Base-by-base conservation (phyloP, 1,140 invertebrate genomes). In the Leptopilina clavipes region DNA sequence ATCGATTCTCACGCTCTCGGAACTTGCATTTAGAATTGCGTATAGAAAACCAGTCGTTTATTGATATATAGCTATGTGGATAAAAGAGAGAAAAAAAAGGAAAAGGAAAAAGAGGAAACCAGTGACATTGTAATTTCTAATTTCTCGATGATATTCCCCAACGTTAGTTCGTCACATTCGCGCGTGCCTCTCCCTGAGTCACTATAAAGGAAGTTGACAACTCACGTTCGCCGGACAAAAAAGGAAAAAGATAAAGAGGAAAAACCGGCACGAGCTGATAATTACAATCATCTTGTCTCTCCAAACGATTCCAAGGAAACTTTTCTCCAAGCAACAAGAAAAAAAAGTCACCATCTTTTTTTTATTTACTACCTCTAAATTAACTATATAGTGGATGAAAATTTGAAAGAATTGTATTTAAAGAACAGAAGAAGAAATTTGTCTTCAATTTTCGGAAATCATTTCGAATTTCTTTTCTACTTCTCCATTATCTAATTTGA, bases 1-100 rank as follows among this genome's bases (percentile, higher is more conserved):
- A 45, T 73, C 45, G 76, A 59, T 84, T 85, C 83, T 84, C 83
- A 85, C 83, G 83, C 56, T 84, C 79, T 70, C 52, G 17, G 48
- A 48, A 70, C 48, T n/a, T 52, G 59, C 59, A 65, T 65, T 31
- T 65, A 65, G 59, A n/a, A 65, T n/a, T 22, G 22, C 25, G 14
- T n/a, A 40, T 2, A 31, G 25, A 31, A 31, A 65, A 65, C 22
- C 19, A 65, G 56, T 65, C 11, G 14, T 25, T 19, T 31, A 31
- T 31, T 31, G 25, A 31, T 31, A 31, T 31, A 31, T 5, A 31
- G 5, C 1, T 11, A 11, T 14, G 25, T 65, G 12, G 6, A 65
- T 65, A 5, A 0, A 65, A 12, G 3, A n/a, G n/a, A n/a, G 14
- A 65, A 65, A 65, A 65, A 14, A 25, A 31, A n/a, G n/a, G n/a